phyloP scores from a whole-genome alignment of 2,797 vertebrate species.

The Platalea minor region DNA sequence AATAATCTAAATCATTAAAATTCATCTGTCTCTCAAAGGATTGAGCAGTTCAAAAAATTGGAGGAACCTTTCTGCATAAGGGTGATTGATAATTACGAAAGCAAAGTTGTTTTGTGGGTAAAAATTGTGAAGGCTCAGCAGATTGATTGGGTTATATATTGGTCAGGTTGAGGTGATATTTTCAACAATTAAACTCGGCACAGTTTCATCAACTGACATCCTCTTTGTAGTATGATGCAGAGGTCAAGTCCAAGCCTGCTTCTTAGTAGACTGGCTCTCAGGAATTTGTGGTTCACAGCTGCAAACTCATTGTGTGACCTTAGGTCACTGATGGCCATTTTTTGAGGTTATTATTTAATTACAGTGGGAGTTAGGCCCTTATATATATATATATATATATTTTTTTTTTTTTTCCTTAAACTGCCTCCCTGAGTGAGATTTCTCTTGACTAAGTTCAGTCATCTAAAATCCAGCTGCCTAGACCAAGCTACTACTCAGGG shows the following conservation, averaged over 20 bases:
- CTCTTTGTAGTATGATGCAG: background rate
- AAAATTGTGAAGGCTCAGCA: conserved; percentile 12
- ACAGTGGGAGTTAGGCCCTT: background rate
- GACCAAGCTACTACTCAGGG: background rate
- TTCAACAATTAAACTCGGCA: background rate
- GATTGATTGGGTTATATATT: background rate
- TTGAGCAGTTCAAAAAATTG: conserved; percentile 70
- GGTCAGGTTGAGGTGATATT: background rate
- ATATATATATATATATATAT: no score
- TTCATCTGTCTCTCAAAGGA: conserved; percentile 78
- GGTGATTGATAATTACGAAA: conserved; percentile 77
- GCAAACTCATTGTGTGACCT: background rate
- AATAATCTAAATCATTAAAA: conserved; percentile 80
- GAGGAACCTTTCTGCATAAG: conserved; percentile 66
- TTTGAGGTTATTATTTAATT: background rate
- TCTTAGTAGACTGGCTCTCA: background rate
- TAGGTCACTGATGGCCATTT: background rate
- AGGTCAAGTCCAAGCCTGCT: background rate
- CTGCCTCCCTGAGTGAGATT: background rate
- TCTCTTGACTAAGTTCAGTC: background rate
- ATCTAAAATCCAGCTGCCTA: background rate
- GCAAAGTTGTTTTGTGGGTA: conserved; percentile 31
- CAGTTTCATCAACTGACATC: background rate
- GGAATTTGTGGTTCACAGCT: background rate
- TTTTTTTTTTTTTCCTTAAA: background rate